Evolutionary conservation across 2,888 invertebrate species (phyloP).

Genomic region (Pachycephus smyrnensis): DNA sequence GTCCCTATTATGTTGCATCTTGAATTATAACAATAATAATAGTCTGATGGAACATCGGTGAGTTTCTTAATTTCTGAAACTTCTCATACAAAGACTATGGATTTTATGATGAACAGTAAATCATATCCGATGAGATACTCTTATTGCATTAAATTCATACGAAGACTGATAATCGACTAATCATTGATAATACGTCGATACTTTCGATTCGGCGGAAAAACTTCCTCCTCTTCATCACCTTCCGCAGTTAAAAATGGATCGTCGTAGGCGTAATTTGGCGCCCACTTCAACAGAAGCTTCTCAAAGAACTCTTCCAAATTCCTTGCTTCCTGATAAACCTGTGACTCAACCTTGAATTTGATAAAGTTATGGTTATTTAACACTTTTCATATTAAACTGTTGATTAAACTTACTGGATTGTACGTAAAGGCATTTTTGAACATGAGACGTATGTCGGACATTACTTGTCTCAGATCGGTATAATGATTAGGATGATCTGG

Average conservation of each 20-base stretch:
- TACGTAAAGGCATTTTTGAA: slow-evolving; percentile 89
- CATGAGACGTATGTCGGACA: slow-evolving; percentile 85
- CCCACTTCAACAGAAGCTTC: slow-evolving; percentile 82
- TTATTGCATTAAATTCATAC: background rate
- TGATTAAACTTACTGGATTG: slow-evolving; percentile 77
- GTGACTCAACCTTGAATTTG: slow-evolving; percentile 75
- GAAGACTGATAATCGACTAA: slow-evolving; percentile 33
- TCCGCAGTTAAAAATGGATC: slow-evolving; percentile 64
- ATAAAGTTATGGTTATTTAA: slow-evolving; percentile 1
- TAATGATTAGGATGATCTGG: slow-evolving; percentile 80
- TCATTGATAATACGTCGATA: slow-evolving; percentile 69
- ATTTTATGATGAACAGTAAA: background rate
- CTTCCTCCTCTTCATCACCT: slow-evolving; percentile 67
- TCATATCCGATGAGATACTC: background rate
- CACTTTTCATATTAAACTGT: background rate
- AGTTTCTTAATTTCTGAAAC: background rate
- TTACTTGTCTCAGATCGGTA: slow-evolving; percentile 79
- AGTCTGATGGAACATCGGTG: background rate
- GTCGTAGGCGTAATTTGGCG: slow-evolving; percentile 80
- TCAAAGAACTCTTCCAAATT: slow-evolving; percentile 89
- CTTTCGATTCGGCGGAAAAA: slow-evolving; percentile 69
- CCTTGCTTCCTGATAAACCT: slow-evolving; percentile 82
- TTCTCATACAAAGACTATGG: background rate
- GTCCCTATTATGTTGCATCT: background rate
- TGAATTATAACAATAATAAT: background rate